These are phyloP conservation scores for Linnaemya tessellans DNA, from an alignment of 2,888 invertebrate genomes.

Conservation along the genomic window DNA sequence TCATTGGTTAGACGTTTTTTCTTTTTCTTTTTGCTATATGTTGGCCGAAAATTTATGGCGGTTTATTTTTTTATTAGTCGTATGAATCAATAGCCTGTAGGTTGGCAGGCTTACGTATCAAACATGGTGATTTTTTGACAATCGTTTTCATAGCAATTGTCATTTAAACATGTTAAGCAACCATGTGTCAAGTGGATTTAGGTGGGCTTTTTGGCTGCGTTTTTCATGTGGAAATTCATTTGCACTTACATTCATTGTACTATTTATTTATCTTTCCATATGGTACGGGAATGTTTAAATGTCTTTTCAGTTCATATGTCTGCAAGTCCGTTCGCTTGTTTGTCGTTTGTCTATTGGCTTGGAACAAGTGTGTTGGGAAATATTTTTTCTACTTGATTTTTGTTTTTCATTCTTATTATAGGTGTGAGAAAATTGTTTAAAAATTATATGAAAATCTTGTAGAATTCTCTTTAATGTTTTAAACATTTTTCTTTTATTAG, in stretches of 20 bases:
- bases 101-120: conserved; percentile 72
- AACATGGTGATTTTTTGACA: conserved; percentile 73
- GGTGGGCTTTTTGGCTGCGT: conserved; percentile 62
- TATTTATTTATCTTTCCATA: conserved; percentile 45
- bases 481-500: conserved; percentile 2
- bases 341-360: conserved; percentile 31
- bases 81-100: conserved; percentile 71
- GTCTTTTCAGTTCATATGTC: conserved; percentile 38
- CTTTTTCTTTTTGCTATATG: conserved; percentile 13
- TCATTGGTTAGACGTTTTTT: conserved; percentile 17
- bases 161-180: conserved; percentile 73
- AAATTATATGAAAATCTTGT: conserved; percentile 33
- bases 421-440: conserved; percentile 66
- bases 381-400: too few species aligned
- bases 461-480: conserved; percentile 29
- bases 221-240: conserved; percentile 44
- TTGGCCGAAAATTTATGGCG: conserved; percentile 69
- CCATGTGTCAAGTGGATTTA: conserved; percentile 73
- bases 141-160: conserved; percentile 73
- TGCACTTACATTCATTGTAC: conserved; percentile 45
- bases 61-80: conserved; percentile 48
- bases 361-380: conserved; percentile 66
- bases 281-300: conserved; percentile 53
- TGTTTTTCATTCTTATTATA: conserved; percentile 45
- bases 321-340: conserved; percentile 7